Evolutionary conservation across 2,113 vertebrate genomes (phyloP), one percentile per base, ranked within the genome.

Genomic region (Elephas maximus): DNA sequence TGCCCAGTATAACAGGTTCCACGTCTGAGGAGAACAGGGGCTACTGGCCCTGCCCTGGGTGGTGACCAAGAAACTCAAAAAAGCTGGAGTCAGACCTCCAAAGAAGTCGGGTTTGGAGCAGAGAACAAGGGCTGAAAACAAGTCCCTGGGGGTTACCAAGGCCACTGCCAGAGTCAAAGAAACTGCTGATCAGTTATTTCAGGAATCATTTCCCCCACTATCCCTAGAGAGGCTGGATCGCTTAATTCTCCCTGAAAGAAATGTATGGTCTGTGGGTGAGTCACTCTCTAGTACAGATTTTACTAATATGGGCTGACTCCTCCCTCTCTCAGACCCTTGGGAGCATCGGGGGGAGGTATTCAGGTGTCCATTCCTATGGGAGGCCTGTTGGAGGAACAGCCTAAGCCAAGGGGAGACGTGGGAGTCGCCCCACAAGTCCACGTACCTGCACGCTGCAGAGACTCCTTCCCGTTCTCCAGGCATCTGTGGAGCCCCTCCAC

Each of bases 371-470:
- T 62, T 60, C 4, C 6, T 8, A 2, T 30, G 8, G 45, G 88
- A 67, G 45, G 48, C 45, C 41, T 45, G 60, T 5, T 11, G 15
- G 21, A 71, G 33, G 41, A 28, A 28, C 8, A 63, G 41, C 21
- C 7, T 15, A 20, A 2, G 20, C 53, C 44, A 5, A 26, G 26
- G 44, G 57, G 37, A 37, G 12, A 9, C 41, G 0, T 2, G 53
- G 15, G 21, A 78, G 10, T 33, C 15, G 18, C 23, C 0, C 0
- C 0, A 5, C 7, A 90, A 30, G 0, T 33, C 23, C 37, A 14
- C 1, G 0, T 24, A 88, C 89, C 90, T 44, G 37, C 0, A 14
- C 45, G 33, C 60, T 12, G 69, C 88, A 91, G 91, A 8, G 0
- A 33, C 28, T 88, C 77, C 44, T 91, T 95, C 77, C 91, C 77